Base-by-base conservation (phyloP, 2,888 invertebrate genomes). In the Cistogaster globosa region DNA sequence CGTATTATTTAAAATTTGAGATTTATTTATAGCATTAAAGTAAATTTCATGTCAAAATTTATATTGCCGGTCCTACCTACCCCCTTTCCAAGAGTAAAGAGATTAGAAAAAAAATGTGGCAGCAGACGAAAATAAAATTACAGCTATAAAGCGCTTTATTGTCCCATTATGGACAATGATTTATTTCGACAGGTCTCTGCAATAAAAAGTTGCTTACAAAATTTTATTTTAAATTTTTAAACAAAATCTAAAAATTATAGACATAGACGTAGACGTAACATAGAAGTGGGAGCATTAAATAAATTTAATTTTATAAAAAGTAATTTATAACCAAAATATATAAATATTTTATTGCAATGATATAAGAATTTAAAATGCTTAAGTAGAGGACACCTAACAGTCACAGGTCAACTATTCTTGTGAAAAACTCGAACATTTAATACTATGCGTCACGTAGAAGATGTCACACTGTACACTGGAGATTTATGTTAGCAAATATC, bases 81-180 rank as follows among this genome's bases (percentile, higher is more conserved):
- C 32, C 32, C 32, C 2, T 53, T n/a, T 26, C 26, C 36, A 65
- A 74, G 5, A 38, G 9, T 12, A 38, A 57, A 48, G 38, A 58
- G 69, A 69, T 83, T 79, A 55, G 57, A 53, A 79, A 57, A n/a
- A 45, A 26, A 74, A 63, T 62, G 55, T 51, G 63, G 71, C 77
- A 62, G 4, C 11, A 42, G 12, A 12, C 11, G 12, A n/a, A 38
- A 63, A 72, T 18, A 32, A 20, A 68, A 20, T 53, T 6, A 45
- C 36, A 48, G 62, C 8, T 36, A 68, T 32, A 67, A 55, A 74
- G 22, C 12, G 51, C 26, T 65, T 75, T 71, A 79, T 75, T 45
- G 20, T 45, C 20, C 22, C 76, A 84, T 81, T 72, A 84, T 81
- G 57, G 63, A 53, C 76, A 62, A 81, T 84, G 76, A 84, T 81